Conservation (phyloP, 2,888 invertebrate species). For the Yponomeuta evonymella region DNA sequence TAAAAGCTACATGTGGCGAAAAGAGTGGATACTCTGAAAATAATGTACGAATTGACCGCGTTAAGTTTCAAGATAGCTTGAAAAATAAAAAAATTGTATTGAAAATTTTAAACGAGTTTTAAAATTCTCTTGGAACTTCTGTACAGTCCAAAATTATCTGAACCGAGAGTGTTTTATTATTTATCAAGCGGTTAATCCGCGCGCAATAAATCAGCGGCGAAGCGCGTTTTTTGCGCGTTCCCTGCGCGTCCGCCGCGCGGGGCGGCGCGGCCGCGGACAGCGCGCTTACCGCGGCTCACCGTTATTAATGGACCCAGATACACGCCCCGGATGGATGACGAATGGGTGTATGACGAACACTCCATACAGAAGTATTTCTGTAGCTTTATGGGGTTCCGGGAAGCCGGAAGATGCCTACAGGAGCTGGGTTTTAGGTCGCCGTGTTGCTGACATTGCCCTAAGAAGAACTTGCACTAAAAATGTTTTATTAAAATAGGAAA, state of each 20-base stretch:
- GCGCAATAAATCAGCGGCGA: slow-evolving; percentile 59
- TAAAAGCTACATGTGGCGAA: no score
- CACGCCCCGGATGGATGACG: neutral
- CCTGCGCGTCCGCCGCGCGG: slow-evolving; percentile 23
- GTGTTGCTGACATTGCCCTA: no score
- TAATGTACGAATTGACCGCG: no score
- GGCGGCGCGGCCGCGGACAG: slow-evolving; percentile 65
- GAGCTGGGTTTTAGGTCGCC: no score
- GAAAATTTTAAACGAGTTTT: no score
- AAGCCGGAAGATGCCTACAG: no score
- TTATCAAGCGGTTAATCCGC: slow-evolving; percentile 56
- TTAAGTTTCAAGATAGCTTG: no score
- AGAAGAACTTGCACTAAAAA: no score
- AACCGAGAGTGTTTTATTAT: slow-evolving; percentile 47
- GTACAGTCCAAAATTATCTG: neutral
- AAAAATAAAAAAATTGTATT: no score
- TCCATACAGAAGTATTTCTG: neutral
- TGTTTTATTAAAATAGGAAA: no score
- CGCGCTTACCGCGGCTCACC: slow-evolving; percentile 62
- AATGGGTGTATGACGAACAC: neutral
- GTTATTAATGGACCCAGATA: slow-evolving; percentile 67
- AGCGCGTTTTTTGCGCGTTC: neutral
- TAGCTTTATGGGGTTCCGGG: no score
- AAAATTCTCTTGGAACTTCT: neutral
- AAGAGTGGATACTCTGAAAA: no score